Conservation (phyloP, 1,140 invertebrate species). For the Leptopilina boulardi region DNA sequence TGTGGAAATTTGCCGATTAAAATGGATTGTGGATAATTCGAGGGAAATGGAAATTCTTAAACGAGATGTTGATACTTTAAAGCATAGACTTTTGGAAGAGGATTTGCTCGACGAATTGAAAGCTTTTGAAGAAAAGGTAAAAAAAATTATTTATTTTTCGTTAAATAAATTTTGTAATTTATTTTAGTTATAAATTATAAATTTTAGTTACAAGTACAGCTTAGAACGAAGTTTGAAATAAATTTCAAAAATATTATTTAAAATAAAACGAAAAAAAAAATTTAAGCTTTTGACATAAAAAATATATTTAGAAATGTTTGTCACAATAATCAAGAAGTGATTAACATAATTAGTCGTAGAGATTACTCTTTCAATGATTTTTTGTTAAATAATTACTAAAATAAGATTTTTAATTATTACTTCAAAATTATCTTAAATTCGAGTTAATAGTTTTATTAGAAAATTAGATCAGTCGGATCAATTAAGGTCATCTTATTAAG, state of each 20-base stretch:
- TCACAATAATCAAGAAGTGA: not conserved
- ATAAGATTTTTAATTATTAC: no score
- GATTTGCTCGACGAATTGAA: constrained; percentile 67
- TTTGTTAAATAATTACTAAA: no score
- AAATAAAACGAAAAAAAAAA: constrained; percentile 28
- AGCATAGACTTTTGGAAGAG: constrained; percentile 64
- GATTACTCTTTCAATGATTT: no score
- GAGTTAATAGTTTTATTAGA: no score
- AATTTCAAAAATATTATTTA: no score
- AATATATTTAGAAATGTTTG: not conserved
- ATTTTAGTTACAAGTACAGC: no score
- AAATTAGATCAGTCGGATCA: no score
- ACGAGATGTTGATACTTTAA: constrained; percentile 65
- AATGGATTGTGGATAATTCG: constrained; percentile 53
- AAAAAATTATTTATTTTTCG: no score
- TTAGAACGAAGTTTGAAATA: no score
- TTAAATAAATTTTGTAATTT: not conserved
- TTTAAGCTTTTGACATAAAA: not conserved
- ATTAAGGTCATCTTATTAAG: no score
- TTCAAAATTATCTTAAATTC: no score
- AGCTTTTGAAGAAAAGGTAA: constrained; percentile 70
- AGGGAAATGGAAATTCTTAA: constrained; percentile 64
- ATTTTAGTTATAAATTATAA: constrained; percentile 1
- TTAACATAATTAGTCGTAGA: no score
- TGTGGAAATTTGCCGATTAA: constrained; percentile 67